A percentile compares a stretch with the other conserved stretches of the same genome.
These are phyloP conservation scores for Dysdera silvatica DNA, from an alignment of 1,140 invertebrate species.

Conservation along the genomic window DNA sequence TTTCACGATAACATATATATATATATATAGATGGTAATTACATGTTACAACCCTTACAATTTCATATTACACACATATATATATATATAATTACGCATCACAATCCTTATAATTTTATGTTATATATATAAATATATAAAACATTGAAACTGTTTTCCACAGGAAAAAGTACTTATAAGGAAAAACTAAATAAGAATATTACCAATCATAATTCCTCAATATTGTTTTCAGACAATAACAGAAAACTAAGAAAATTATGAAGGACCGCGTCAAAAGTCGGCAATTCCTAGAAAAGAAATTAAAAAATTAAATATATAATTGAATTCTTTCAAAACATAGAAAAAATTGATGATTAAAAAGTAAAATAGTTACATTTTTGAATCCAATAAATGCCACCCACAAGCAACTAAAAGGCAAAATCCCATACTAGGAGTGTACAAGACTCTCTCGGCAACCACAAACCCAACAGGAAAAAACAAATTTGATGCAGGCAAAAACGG, in stretches of 20 bases:
- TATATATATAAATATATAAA: no score
- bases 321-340: neutral
- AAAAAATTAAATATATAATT: neutral
- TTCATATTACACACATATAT: no score
- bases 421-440: conserved; percentile 92
- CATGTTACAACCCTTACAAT: no score
- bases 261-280: conserved; percentile 54
- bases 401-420: conserved; percentile 76
- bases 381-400: conserved; percentile 47
- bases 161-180: no score
- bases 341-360: neutral
- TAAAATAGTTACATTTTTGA: conserved; percentile 9
- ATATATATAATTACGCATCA: no score
- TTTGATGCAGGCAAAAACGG: conserved; percentile 94
- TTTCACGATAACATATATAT: no score
- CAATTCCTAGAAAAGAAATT: no score
- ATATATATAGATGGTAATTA: no score
- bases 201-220: conserved; percentile 81
- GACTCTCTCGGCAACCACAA: conserved; percentile 90
- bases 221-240: conserved; percentile 73
- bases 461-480: conserved; percentile 83
- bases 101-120: no score
- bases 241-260: conserved; percentile 59
- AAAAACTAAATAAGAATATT: conserved; percentile 17
- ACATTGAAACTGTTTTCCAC: no score